Base-by-base conservation (phyloP, 2,797 vertebrate species). In the Coilia nasus region DNA sequence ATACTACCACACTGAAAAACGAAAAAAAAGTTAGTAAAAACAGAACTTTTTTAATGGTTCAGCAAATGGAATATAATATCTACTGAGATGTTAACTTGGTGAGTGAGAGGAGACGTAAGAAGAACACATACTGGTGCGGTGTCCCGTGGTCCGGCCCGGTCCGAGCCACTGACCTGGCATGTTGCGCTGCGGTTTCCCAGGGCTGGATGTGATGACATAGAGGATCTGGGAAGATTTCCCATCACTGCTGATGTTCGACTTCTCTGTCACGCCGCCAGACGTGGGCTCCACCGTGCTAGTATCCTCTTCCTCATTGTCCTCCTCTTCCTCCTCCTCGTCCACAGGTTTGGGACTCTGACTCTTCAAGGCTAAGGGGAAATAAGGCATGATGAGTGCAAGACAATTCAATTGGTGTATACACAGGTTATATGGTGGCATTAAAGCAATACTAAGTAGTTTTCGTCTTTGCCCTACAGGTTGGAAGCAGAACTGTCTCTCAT, bases 181-280 rank as follows among this genome's bases (percentile, higher is more conserved):
- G 88, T 96, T 95, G 93, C 94, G 96, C 23, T 95, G 94, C 7
- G 96, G 95, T 88, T 97, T 97, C 86, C 96, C 96, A 44, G 98
- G 98, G 93, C 97, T 98, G 91, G 98, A 97, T 84, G 98, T 99
- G 94, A 98, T 97, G 89, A 98, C 97, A n/a, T 98, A 98, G 86
- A 97, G 96, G 82, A 98, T 97, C 92, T 97, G 97, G 83, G 98
- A 96, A 83, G 97, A 97, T 57, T 94, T 90, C 88, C 96, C 94
- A 0, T 94, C 96, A 41, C 96, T 88, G 56, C 96, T 98, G 91
- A 95, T 94, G 91, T 97, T 98, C 88, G 96, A 90, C 83, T 96
- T 95, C 86, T 97, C 95, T 0, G 97, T 98, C 91, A 92, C 94
- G 83, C 93, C 92, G 87, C 95, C 94, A 0, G 94, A 87, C 56